These are phyloP conservation scores for Spodoptera frugiperda DNA, from an alignment of 1,140 invertebrate species.

Conservation along the genomic window DNA sequence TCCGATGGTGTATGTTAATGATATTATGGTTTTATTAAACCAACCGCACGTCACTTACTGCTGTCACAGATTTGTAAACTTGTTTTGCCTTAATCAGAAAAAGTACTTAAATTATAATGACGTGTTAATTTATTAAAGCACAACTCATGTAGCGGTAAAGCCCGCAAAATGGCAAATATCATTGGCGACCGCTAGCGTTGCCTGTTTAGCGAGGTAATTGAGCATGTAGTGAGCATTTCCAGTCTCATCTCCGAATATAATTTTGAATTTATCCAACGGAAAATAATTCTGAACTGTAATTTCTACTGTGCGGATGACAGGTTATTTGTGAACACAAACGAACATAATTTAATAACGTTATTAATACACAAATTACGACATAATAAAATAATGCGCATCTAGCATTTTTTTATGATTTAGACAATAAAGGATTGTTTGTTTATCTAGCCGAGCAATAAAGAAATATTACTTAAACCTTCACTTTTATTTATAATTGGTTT, in stretches of 20 bases:
- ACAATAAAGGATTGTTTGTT: neutral
- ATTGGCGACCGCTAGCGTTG: constrained; percentile 24
- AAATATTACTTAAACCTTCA: neutral
- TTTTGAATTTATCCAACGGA: constrained; percentile 37
- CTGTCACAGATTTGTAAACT: constrained; percentile 10
- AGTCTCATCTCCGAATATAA: constrained; percentile 43
- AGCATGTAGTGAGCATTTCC: constrained; percentile 42
- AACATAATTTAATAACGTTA: constrained; percentile 28
- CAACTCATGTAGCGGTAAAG: constrained; percentile 13
- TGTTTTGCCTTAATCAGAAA: neutral
- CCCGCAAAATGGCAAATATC: constrained; percentile 14
- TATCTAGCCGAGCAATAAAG: neutral
- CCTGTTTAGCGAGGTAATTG: constrained; percentile 47
- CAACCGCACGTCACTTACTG: neutral
- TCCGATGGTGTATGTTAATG: neutral
- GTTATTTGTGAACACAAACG: constrained; percentile 43
- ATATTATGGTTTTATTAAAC: constrained; percentile 5
- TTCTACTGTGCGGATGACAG: constrained; percentile 41
- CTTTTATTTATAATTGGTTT: no score
- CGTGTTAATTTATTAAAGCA: constrained; percentile 3
- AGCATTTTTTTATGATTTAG: constrained; percentile 3
- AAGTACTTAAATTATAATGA: neutral
- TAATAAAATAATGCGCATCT: constrained; percentile 23
- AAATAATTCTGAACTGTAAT: constrained; percentile 45
- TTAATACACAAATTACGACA: constrained; percentile 3